phyloP scores from a whole-genome alignment of 2,888 invertebrate species.

The Belgica antarctica region DNA sequence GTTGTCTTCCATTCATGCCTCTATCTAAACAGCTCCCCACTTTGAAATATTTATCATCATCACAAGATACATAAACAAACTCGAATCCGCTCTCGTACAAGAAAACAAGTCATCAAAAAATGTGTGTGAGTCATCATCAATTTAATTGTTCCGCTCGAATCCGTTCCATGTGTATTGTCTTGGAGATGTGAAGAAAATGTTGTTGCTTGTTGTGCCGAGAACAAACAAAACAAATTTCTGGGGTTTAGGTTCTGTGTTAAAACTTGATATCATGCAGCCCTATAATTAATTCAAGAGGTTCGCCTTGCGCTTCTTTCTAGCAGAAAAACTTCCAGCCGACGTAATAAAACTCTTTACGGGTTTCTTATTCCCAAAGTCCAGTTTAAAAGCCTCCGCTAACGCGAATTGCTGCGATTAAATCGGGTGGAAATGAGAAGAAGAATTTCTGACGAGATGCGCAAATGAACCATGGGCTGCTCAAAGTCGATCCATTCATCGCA shows the following conservation, averaged over 20 bases:
- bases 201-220: neutral
- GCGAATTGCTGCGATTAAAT: constrained; percentile 27
- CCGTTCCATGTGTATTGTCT: constrained; percentile 34
- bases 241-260: neutral
- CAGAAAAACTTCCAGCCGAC: neutral
- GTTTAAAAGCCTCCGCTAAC: constrained; percentile 4
- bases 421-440: constrained; percentile 22
- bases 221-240: neutral
- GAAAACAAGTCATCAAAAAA: neutral
- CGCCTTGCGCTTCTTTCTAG: neutral
- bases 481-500: neutral
- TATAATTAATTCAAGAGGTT: constrained; percentile 18
- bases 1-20: constrained; percentile 1
- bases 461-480: neutral
- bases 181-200: constrained; percentile 12
- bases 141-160: constrained; percentile 33
- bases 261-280: neutral
- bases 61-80: constrained; percentile 12
- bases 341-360: neutral
- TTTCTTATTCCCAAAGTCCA: neutral
- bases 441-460: neutral
- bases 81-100: neutral
- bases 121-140: constrained; percentile 42
- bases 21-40: neutral
- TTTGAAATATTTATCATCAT: constrained; percentile 21